Evolutionary conservation across 2,888 invertebrate species (phyloP), one percentile per base, ranked within the genome.

Genomic region (Cyaniris semiargus): DNA sequence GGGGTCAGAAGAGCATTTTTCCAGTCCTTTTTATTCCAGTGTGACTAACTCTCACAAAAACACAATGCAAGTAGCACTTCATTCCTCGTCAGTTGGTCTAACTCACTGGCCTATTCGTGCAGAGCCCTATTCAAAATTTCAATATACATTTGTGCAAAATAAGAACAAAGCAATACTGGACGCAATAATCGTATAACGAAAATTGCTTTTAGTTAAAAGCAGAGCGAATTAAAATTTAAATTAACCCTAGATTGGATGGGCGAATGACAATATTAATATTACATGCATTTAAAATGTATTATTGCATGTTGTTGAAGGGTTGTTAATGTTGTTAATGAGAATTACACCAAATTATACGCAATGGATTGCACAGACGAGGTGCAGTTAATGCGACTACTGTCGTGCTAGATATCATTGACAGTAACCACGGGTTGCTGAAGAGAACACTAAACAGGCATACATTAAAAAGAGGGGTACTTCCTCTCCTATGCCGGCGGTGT

Each of bases 321-420:
- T 66, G 66, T 66, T 66, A 31, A 31, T 66, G 31, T 66, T 66
- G 66, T 31, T 66, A 66, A 66, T 66, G 66, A 66, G 66, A 31
- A 66, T 66, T 27, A 27, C 27, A 66, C 66, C 66, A 15, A 66
- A 66, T 23, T 66, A 66, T 66, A 66, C 60, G 31, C 66, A 10
- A 15, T 10, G n/a, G n/a, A 58, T 10, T 21, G 60, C 10, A 10
- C 15, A 56, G 53, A 15, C 18, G 18, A 56, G 53, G 18, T 18
- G 18, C 53, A 56, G 18, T 56, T n/a, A n/a, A n/a, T 15, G 18
- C 53, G 7, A 56, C 6, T 18, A 53, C 4, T 18, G 18, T 15
- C 13, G 13, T 48, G 48, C 13, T 15, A 48, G 13, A 48, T 48
- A 31, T 31, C 5, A 5, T 31, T 31, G 31, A 31, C 3, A 34